A percentile compares a stretch with the other conserved stretches of the same genome.
phyloP scores from a whole-genome alignment of 2,888 invertebrate species.

The Drosophila multiciliata region DNA sequence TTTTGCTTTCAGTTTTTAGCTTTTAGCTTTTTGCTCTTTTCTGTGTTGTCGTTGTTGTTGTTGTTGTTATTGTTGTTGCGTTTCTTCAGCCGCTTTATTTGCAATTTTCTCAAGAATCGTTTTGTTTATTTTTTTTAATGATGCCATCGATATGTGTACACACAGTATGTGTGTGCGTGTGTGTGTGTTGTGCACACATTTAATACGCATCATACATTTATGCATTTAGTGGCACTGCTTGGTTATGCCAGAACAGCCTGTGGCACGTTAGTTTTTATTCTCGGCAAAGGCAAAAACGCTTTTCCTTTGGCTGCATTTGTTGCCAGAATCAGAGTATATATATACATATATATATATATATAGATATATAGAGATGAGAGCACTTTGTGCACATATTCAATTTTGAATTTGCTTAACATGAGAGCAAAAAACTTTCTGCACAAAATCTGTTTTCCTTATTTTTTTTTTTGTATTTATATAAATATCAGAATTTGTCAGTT shows the following conservation, averaged over 20 bases:
- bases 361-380: background rate
- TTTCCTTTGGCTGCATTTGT: background rate
- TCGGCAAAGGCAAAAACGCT: background rate
- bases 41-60: slow-evolving; percentile 10
- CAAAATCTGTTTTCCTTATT: background rate
- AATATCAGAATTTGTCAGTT: background rate
- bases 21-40: background rate
- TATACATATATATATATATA: background rate
- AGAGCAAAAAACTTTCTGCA: background rate
- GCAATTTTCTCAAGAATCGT: slow-evolving; percentile 52
- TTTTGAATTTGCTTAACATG: background rate
- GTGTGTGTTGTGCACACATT: background rate
- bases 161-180: background rate
- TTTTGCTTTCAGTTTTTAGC: no score
- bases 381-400: background rate
- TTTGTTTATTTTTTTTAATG: slow-evolving; percentile 18
- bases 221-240: slow-evolving; percentile 23
- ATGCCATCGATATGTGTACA: slow-evolving; percentile 24
- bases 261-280: slow-evolving; percentile 16
- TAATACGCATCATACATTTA: slow-evolving; percentile 19
- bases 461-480: background rate
- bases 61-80: slow-evolving; percentile 10
- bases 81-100: slow-evolving; percentile 54
- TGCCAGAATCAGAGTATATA: background rate
- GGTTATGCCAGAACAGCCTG: background rate